Base-by-base conservation (phyloP, 2,113 vertebrate species). In the Zosterops japonicus region DNA sequence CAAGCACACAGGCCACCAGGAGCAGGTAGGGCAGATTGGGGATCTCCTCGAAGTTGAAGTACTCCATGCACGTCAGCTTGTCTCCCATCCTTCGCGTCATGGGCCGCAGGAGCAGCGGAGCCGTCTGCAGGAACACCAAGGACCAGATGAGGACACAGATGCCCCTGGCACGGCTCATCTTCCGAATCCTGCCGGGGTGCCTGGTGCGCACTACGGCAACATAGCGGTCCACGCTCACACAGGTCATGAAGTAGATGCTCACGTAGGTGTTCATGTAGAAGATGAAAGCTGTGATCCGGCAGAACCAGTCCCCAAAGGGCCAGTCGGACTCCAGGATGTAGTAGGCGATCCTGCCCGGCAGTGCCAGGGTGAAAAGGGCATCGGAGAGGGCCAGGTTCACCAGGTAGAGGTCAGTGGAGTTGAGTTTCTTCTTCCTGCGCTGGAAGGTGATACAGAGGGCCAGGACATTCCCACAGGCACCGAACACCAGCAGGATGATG, bases 191-290 rank as follows among this genome's bases (percentile, higher is more conserved):
- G 86, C 95, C 74, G 2, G 98, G 89, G 28, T 90, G 94, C n/a
- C 96, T 98, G 39, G 97, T 96, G 56, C 97, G 97, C 64, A 99
- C 98, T 97, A 99, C 98, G 0, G 98, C 99, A 6, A 99, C 85
- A 63, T 98, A 99, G 49, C 98, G 97, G 94, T 99, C 98, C 91
- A 98, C 93, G 2, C 98, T 99, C 86, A 99, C 97, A 0, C 98
- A 99, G 39, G 98, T 98, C 98, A 98, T 98, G 95, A 99, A 98
- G 85, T 98, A 98, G 60, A 99, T 98, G 56, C 98, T 98, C 55
- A 98, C 97, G 0, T 99, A 98, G 11, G 98, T 99, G 92, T 99
- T 99, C 92, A 98, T 92, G 76, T 98, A 99, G 93, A 98, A 98
- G 5, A 98, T 69, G 42, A 99, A 97, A 1, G 98, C 97, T 5